A percentile compares a stretch with the other conserved stretches of the same genome.
Evolutionary conservation across 2,888 invertebrate genomes (phyloP).

Genomic region (Blomia tropicalis): DNA sequence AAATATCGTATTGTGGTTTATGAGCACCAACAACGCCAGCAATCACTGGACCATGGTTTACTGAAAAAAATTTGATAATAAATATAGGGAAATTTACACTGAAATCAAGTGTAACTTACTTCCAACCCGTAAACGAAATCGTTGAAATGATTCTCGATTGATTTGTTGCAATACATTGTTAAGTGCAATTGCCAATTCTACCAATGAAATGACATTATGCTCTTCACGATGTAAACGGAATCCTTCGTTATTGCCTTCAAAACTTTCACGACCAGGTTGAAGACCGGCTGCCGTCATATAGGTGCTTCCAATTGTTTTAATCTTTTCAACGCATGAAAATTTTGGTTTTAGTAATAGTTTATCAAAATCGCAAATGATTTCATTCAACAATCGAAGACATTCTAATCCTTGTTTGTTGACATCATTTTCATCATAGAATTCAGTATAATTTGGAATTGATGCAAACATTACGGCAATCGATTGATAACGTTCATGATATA

Average conservation of each 20-base stretch:
- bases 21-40: slow-evolving; percentile 93
- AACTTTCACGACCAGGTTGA: slow-evolving; percentile 58
- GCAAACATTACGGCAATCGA: slow-evolving; percentile 96
- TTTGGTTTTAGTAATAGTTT: slow-evolving; percentile 81
- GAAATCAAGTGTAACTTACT: slow-evolving; percentile 19
- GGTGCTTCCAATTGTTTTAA: slow-evolving; percentile 93
- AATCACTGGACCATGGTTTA: slow-evolving; percentile 78
- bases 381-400: slow-evolving; percentile 78
- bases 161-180: slow-evolving; percentile 84
- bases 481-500: slow-evolving; percentile 45
- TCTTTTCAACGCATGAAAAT: slow-evolving; percentile 90
- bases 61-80: slow-evolving; percentile 28
- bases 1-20: slow-evolving; percentile 95
- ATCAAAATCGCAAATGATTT: slow-evolving; percentile 95
- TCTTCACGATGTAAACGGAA: not conserved
- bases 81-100: not conserved
- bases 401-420: slow-evolving; percentile 89
- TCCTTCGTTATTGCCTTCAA: slow-evolving; percentile 17
- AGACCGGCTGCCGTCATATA: slow-evolving; percentile 95
- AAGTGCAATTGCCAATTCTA: slow-evolving; percentile 84
- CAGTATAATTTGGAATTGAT: slow-evolving; percentile 91
- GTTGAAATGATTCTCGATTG: slow-evolving; percentile 87
- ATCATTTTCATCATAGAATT: slow-evolving; percentile 91
- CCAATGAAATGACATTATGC: slow-evolving; percentile 59
- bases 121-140: slow-evolving; percentile 82